phyloP scores from a whole-genome alignment of 92 coral and sea anemone species.

The Ricordea florida region DNA sequence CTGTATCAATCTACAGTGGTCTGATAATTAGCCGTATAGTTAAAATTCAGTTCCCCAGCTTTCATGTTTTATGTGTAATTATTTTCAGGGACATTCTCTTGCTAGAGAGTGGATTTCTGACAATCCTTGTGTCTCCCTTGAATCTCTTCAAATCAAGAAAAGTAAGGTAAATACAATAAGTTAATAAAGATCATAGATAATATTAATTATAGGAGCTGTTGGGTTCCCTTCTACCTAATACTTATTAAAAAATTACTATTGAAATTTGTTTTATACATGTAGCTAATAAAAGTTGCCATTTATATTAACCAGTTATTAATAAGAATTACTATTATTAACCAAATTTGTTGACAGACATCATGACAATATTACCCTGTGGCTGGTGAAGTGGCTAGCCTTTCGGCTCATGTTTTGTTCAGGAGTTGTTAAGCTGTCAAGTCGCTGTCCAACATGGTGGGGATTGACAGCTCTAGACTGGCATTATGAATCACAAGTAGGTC shows the following conservation, averaged over 20 bases:
- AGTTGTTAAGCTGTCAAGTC: slow-evolving; percentile 80
- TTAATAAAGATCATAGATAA: too few species aligned
- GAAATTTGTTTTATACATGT: too few species aligned
- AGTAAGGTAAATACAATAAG: slow-evolving; percentile 35
- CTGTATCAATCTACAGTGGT: too few species aligned
- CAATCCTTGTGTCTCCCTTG: slow-evolving; percentile 91
- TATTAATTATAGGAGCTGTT: too few species aligned
- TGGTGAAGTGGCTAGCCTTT: slow-evolving; percentile 92
- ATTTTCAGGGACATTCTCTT: slow-evolving; percentile 84
- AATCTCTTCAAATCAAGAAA: slow-evolving; percentile 40
- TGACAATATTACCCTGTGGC: slow-evolving; percentile 85
- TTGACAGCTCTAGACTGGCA: slow-evolving; percentile 97
- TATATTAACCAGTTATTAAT: too few species aligned
- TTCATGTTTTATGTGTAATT: neutral
- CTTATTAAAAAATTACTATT: too few species aligned
- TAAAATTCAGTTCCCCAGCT: neutral
- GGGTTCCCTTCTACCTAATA: too few species aligned
- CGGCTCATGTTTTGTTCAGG: slow-evolving; percentile 96
- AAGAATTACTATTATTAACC: too few species aligned
- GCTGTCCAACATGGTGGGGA: slow-evolving; percentile 94
- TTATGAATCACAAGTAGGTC: slow-evolving; percentile 86
- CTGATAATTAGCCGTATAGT: neutral
- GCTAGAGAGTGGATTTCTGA: slow-evolving; percentile 82
- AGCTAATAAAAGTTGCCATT: too few species aligned
- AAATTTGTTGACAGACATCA: slow-evolving; percentile 54